Percentiles rank a stretch among this genome's conserved stretches.
phyloP scores from a whole-genome alignment of 1,140 invertebrate species.

The Dendroctonus valens region DNA sequence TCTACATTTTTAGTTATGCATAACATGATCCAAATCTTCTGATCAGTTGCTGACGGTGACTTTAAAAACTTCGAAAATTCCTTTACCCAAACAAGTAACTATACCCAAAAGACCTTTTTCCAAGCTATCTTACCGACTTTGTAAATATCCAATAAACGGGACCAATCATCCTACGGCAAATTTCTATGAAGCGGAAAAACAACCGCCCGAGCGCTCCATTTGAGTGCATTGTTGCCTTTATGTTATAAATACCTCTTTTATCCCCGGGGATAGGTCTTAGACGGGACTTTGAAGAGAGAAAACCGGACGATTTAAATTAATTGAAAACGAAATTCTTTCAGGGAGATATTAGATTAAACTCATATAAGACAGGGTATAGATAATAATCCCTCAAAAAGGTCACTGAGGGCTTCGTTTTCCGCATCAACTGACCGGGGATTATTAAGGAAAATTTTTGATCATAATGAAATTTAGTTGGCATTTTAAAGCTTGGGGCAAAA shows the following conservation, averaged over 20 bases:
- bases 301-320: constrained; percentile 38
- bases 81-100: constrained; percentile 1
- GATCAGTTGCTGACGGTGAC: too few relatives aligned
- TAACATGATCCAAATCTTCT: too few relatives aligned
- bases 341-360: constrained; percentile 34
- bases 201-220: constrained; percentile 36
- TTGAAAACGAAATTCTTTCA: constrained; percentile 41
- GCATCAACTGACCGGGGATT: constrained; percentile 24
- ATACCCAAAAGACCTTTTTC: constrained; percentile 11
- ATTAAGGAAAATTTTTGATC: constrained; percentile 22
- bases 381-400: constrained; percentile 32
- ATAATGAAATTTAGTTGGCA: constrained; percentile 16
- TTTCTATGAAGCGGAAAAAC: constrained; percentile 30
- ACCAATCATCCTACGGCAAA: constrained; percentile 25
- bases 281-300: constrained; percentile 31
- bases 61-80: too few relatives aligned
- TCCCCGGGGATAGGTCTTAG: constrained; percentile 26
- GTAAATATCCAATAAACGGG: constrained; percentile 31
- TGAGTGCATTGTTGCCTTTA: constrained; percentile 43
- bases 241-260: constrained; percentile 41
- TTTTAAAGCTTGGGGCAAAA: too few relatives aligned
- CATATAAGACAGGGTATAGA: constrained; percentile 24
- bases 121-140: constrained; percentile 19
- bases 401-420: constrained; percentile 14
- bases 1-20: too few relatives aligned